Percentiles rank a stretch among this genome's conserved stretches.
phyloP scores from a whole-genome alignment of 2,113 vertebrate species.

The Nannobrachium achirus region DNA sequence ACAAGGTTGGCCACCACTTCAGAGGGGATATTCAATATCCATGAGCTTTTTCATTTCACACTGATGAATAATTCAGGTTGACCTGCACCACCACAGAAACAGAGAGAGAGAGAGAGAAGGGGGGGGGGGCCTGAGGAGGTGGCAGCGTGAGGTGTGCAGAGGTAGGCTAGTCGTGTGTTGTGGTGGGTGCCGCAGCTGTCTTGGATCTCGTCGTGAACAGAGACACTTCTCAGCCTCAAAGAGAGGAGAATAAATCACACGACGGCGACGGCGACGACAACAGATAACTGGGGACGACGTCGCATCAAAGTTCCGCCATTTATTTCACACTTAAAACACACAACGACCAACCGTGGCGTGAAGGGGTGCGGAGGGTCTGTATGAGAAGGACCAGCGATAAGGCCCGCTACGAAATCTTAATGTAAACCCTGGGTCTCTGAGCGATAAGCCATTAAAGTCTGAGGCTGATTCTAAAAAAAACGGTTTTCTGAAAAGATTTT shows the following conservation, averaged over 20 bases:
- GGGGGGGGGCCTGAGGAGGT: neutral
- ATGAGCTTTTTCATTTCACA: constrained; percentile 79
- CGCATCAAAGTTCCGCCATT: constrained; percentile 58
- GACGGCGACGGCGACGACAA: constrained; percentile 27
- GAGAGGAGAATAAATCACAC: constrained; percentile 32
- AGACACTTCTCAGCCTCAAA: constrained; percentile 51
- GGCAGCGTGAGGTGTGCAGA: constrained; percentile 58
- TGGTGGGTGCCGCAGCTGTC: constrained; percentile 45
- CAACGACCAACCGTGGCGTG: neutral
- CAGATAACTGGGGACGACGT: constrained; percentile 68
- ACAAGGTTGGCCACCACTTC: constrained; percentile 74
- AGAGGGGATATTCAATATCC: constrained; percentile 79
- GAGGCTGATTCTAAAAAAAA: too few relatives aligned
- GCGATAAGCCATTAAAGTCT: too few relatives aligned
- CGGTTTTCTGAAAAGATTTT: too few relatives aligned
- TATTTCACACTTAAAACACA: constrained; percentile 12
- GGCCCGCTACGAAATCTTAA: constrained; percentile 11
- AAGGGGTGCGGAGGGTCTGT: constrained; percentile 22
- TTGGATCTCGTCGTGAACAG: constrained; percentile 46
- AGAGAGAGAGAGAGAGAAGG: constrained; percentile 36
- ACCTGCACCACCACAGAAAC: constrained; percentile 73
- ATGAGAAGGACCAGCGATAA: constrained; percentile 36
- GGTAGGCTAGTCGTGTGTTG: constrained; percentile 24
- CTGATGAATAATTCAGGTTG: constrained; percentile 82
- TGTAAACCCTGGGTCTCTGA: too few relatives aligned